phyloP scores from a whole-genome alignment of 2,113 vertebrate genomes.

The Arizona elegans region DNA sequence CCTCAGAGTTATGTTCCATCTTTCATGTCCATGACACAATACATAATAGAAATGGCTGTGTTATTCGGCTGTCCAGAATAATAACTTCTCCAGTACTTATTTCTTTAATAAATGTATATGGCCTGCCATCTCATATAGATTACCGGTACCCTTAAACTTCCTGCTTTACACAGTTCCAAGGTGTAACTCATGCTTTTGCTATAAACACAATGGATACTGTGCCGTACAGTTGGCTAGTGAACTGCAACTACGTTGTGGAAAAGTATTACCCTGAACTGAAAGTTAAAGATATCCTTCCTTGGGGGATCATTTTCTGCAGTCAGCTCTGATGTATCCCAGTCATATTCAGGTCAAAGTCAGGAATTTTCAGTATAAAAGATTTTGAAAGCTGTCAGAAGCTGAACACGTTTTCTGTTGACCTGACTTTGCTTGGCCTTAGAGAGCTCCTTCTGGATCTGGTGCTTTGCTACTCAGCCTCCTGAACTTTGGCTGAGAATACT shows the following conservation, averaged over 20 bases:
- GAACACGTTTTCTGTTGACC: background rate
- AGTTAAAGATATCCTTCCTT: background rate
- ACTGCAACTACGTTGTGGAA: background rate
- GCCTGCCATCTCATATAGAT: background rate
- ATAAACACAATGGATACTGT: background rate
- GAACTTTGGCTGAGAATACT: background rate
- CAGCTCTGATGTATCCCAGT: background rate
- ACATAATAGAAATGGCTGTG: background rate
- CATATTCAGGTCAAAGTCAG: background rate
- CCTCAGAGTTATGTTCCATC: background rate
- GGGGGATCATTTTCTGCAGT: background rate
- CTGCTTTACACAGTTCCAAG: background rate
- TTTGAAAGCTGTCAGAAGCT: background rate
- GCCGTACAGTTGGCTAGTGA: background rate
- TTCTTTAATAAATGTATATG: background rate
- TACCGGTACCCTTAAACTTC: background rate
- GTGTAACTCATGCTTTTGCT: background rate
- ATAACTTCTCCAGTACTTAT: background rate
- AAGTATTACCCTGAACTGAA: background rate
- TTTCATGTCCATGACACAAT: background rate
- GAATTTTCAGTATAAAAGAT: background rate
- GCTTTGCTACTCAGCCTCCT: background rate
- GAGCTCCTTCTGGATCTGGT: background rate
- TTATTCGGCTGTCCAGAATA: background rate
- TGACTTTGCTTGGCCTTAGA: background rate